These are phyloP conservation scores for Phalacrocorax aristotelis DNA, from an alignment of 2,113 vertebrate genomes.

Conservation along the genomic window DNA sequence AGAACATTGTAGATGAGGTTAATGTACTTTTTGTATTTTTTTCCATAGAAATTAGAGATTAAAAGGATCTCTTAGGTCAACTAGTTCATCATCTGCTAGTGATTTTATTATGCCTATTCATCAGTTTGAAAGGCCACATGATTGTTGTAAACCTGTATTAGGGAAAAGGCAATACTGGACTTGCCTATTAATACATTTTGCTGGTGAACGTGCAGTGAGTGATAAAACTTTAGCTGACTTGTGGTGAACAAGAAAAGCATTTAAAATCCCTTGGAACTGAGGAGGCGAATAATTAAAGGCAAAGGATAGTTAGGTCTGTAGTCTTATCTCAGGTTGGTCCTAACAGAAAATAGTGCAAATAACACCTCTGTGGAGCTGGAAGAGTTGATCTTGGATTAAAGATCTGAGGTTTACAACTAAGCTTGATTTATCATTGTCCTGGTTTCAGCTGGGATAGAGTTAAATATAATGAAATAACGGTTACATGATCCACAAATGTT, in stretches of 20 bases:
- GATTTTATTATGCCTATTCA: neutral
- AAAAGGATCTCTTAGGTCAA: slow-evolving; percentile 4
- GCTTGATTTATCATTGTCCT: slow-evolving; percentile 6
- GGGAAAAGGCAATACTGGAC: neutral
- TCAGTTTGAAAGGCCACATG: neutral
- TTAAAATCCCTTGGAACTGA: neutral
- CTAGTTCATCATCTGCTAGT: neutral
- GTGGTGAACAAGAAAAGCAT: neutral
- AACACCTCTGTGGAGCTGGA: slow-evolving; percentile 15
- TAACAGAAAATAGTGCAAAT: slow-evolving; percentile 43
- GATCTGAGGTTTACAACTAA: slow-evolving; percentile 53
- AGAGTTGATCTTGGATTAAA: slow-evolving; percentile 55
- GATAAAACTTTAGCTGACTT: neutral
- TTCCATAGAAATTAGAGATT: neutral
- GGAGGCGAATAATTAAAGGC: neutral
- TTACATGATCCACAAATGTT: neutral
- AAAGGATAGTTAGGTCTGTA: neutral
- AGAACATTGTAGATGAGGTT: slow-evolving; percentile 7
- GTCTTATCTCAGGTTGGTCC: neutral
- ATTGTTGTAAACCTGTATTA: neutral
- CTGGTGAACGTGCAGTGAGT: neutral
- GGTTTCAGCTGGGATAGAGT: no score
- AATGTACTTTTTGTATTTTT: neutral
- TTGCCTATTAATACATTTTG: neutral
- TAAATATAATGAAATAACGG: neutral